Evolutionary conservation across 2,113 vertebrate species (phyloP), one percentile per base, ranked within the genome.

Genomic region (Syngnathus scovelli): DNA sequence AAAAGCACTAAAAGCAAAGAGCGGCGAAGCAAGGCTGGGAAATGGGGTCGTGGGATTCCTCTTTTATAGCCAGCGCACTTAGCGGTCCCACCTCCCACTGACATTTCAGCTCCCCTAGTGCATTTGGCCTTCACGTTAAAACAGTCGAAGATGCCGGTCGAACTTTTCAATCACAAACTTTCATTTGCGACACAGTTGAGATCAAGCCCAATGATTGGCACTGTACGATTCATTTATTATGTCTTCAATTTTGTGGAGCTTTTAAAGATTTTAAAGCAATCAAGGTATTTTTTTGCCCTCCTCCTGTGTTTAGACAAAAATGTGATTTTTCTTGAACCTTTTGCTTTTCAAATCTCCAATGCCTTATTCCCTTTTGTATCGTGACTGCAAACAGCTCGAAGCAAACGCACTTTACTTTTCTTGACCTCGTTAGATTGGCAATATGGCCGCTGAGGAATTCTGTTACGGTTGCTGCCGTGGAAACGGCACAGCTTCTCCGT

Each of bases 1-100:
- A 81, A 74, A 71, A 54, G 27, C 4, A 55, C 49, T 74, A 23
- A 37, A 55, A 46, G 44, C 68, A 7, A 70, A 55, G 59, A 70
- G 37, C 7, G 11, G 51, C 43, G 51, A 41, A 7, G 37, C 63
- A 41, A 49, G n/a, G 19, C n/a, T 61, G 36, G 43, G 23, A 36
- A 7, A 33, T 16, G 27, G 55, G 55, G 55, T 58, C 55, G 55
- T 58, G 55, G 55, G 55, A 58, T 58, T 18, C 9, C 60, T 61
- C 60, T 61, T 23, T 48, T 48, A 51, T 36, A 36, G 8, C 58
- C 13, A 41, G 46, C 38, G 43, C 61, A 51, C 7, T 66, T 37
- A 54, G 46, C 59, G 3, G 38, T n/a, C 13, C 6, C 37, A 37
- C 43, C 5, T 36, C 23, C 49, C n/a, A 23, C 23, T 60, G 49